Base-by-base conservation (phyloP, 2,888 invertebrate species). In the Criorhina ranunculi region DNA sequence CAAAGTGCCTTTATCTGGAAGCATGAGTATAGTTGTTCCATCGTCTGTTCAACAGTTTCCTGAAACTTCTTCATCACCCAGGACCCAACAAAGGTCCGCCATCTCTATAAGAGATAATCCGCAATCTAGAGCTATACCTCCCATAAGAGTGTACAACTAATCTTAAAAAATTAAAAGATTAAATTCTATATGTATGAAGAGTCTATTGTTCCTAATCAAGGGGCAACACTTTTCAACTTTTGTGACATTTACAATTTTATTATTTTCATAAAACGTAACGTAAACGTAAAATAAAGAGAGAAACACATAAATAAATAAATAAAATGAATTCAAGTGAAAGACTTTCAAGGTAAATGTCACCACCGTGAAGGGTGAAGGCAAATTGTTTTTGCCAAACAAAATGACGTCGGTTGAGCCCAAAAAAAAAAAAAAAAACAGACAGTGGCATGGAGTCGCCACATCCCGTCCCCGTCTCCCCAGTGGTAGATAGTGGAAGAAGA, bases 261-360 rank as follows among this genome's bases (percentile, higher is more conserved):
- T 42, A 11, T 15, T 19, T 24, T 49, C 9, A 24, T 24, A 24
- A 24, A 24, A 37, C 8, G 19, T 51, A 24, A 37, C 8, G 19
- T 51, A 24, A 51, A 49, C 8, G 4, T 19, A 49, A 67, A 57
- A 7, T 0, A 29, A 12, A 35, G 5, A 53, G 29, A 31, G 1
- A 31, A 15, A 15, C 17, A 57, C n/a, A 24, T 33, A 15, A 8
- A 17, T 33, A 35, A 17, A 5, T 8, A 31, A n/a, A n/a, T 8
- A 60, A 57, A 35, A 57, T 19, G n/a, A 51, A 40, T 49, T 55
- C 55, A 57, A 81, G 42, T 53, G 62, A 55, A 80, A 55, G 42
- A 81, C 64, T 70, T 81, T 76, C 81, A 70, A 70, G 69, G 81
- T 70, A 70, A 81, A 76, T 76, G 81, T 81, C 76, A 76, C 17